Percentiles rank a stretch among this genome's conserved stretches.
Evolutionary conservation across 2,888 invertebrate species (phyloP).

Genomic region (Catonia carolina): DNA sequence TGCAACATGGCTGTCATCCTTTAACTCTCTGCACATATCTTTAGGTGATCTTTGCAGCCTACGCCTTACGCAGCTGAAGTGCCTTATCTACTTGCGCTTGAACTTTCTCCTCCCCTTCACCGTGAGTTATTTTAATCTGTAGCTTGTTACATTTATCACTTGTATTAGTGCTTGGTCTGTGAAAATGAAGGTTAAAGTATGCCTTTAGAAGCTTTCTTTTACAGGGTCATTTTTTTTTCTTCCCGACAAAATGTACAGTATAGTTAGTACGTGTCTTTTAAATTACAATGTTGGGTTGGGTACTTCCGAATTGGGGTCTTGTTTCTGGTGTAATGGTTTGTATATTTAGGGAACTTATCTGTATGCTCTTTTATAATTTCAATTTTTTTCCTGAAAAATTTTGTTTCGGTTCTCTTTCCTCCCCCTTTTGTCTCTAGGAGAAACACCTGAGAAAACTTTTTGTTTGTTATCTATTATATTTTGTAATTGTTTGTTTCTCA

Average conservation of each 20-base stretch:
- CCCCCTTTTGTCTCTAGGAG: slow-evolving; percentile 14
- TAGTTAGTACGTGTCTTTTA: slow-evolving; percentile 12
- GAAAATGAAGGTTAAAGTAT: slow-evolving; percentile 8
- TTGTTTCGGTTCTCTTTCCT: slow-evolving; percentile 17
- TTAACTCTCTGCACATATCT: neutral
- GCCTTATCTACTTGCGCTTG: slow-evolving; percentile 1
- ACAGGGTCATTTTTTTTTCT: slow-evolving; percentile 1
- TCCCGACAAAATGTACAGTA: slow-evolving; percentile 12
- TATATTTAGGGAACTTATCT: slow-evolving; percentile 14
- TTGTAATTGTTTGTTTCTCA: slow-evolving; percentile 16
- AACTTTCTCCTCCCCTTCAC: too few species aligned
- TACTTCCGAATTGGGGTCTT: slow-evolving; percentile 6
- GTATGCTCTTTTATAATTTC: slow-evolving; percentile 6
- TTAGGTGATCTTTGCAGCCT: slow-evolving; percentile 7
- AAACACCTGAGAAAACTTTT: neutral
- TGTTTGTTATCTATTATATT: slow-evolving; percentile 5
- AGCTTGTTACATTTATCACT: slow-evolving; percentile 7
- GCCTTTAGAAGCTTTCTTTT: slow-evolving; percentile 12
- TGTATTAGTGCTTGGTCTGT: slow-evolving; percentile 1
- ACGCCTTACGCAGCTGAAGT: slow-evolving; percentile 8
- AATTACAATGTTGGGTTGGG: neutral
- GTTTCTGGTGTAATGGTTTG: slow-evolving; percentile 17
- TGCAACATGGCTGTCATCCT: neutral
- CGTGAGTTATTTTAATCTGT: too few species aligned
- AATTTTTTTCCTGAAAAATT: slow-evolving; percentile 8